These are phyloP conservation scores for Erebia aethiops DNA, from an alignment of 2,888 invertebrate genomes.

Conservation along the genomic window DNA sequence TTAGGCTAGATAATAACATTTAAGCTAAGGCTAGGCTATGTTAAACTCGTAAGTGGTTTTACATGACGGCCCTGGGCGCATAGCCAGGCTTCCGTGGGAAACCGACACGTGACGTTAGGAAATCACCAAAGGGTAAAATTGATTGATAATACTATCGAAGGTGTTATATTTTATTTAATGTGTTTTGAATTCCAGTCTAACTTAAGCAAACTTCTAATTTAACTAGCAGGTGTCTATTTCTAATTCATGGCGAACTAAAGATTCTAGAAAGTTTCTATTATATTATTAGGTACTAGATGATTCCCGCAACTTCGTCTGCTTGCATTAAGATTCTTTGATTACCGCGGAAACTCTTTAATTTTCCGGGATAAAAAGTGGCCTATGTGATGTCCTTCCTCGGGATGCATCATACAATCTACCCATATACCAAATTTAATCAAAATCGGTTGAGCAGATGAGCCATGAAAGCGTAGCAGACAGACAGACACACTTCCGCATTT, in stretches of 20 bases:
- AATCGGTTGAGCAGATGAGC: too few relatives aligned
- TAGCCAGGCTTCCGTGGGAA: constrained; percentile 81
- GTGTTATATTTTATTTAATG: constrained; percentile 40
- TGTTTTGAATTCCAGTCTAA: background rate
- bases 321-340: too few relatives aligned
- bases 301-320: too few relatives aligned
- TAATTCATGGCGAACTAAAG: background rate
- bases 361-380: too few relatives aligned
- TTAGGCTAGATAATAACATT: constrained; percentile 81
- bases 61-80: constrained; percentile 80
- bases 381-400: too few relatives aligned
- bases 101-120: constrained; percentile 76
- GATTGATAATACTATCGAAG: constrained; percentile 66
- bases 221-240: background rate
- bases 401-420: too few relatives aligned
- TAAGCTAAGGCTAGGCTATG: constrained; percentile 76
- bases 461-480: too few relatives aligned
- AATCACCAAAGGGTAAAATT: constrained; percentile 78
- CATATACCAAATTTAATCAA: too few relatives aligned
- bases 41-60: constrained; percentile 80
- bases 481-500: too few relatives aligned
- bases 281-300: too few relatives aligned
- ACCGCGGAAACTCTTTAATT: too few relatives aligned
- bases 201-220: background rate
- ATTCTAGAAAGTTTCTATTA: background rate